phyloP scores from a whole-genome alignment of 2,888 invertebrate genomes.

The Empis livida region DNA sequence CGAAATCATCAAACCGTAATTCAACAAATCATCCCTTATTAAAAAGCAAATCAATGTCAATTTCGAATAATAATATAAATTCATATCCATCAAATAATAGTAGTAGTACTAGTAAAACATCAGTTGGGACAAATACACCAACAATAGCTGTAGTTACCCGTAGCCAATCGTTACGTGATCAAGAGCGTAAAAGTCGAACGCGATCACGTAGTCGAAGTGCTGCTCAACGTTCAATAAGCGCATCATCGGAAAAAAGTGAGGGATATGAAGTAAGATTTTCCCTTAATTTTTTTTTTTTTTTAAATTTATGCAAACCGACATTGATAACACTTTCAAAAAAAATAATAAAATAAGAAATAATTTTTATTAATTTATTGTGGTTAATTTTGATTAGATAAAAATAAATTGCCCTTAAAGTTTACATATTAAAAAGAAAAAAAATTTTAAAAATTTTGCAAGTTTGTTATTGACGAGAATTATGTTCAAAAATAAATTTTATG shows the following conservation, averaged over 20 bases:
- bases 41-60: conserved; percentile 26
- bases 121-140: conserved; percentile 27
- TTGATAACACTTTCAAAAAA: no score
- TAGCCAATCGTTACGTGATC: conserved; percentile 34
- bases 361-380: background rate
- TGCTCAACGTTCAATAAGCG: conserved; percentile 45
- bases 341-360: background rate
- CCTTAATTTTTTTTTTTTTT: background rate
- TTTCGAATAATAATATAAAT: conserved; percentile 30
- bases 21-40: conserved; percentile 15
- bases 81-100: conserved; percentile 11
- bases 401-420: no score
- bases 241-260: conserved; percentile 62
- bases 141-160: conserved; percentile 26
- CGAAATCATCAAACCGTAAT: conserved; percentile 12
- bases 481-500: background rate
- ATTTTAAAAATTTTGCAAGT: conserved; percentile 6
- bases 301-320: background rate
- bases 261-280: conserved; percentile 63
- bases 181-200: conserved; percentile 35
- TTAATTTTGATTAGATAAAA: no score
- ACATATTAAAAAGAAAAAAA: no score
- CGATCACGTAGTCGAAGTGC: conserved; percentile 30
- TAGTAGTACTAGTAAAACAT: conserved; percentile 11
- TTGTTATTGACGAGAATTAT: background rate